Percentiles rank a stretch among this genome's conserved stretches.
These are phyloP conservation scores for Diorhabda sublineata DNA, from an alignment of 1,140 invertebrate genomes.

Conservation along the genomic window DNA sequence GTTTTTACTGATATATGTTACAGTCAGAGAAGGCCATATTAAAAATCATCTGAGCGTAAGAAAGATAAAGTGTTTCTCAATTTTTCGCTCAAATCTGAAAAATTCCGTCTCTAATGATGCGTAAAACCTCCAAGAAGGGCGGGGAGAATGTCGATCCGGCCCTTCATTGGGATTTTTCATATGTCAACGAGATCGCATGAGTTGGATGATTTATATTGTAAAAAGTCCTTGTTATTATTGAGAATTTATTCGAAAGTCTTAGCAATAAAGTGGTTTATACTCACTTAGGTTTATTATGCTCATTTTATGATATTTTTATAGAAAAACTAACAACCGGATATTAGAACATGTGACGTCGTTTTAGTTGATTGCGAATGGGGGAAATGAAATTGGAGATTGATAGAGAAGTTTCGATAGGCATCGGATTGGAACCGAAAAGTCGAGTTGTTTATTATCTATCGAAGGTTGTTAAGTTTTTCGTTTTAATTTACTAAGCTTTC, in stretches of 20 bases:
- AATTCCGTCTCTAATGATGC: conserved; percentile 33
- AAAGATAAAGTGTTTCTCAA: conserved; percentile 38
- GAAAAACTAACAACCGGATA: too few species aligned
- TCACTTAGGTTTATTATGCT: background rate
- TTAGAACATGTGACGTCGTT: too few species aligned
- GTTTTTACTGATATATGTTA: conserved; percentile 26
- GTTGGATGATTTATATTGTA: conserved; percentile 5
- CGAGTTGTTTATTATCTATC: too few species aligned
- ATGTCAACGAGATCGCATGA: conserved; percentile 15
- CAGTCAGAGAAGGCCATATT: conserved; percentile 33
- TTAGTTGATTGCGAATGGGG: too few species aligned
- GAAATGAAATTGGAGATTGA: too few species aligned
- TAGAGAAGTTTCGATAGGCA: too few species aligned
- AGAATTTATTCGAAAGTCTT: background rate
- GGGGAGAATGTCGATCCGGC: conserved; percentile 17
- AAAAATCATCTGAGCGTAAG: conserved; percentile 35
- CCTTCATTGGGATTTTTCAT: conserved; percentile 25
- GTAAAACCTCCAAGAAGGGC: conserved; percentile 23
- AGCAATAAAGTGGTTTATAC: background rate
- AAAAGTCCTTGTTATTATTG: background rate
- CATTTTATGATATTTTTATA: too few species aligned
- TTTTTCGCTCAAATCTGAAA: conserved; percentile 35
- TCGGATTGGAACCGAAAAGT: too few species aligned
- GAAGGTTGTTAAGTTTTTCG: too few species aligned
- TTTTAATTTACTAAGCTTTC: too few species aligned